Evolutionary conservation across 2,888 invertebrate genomes (phyloP).

Genomic region (Ctena decussata): DNA sequence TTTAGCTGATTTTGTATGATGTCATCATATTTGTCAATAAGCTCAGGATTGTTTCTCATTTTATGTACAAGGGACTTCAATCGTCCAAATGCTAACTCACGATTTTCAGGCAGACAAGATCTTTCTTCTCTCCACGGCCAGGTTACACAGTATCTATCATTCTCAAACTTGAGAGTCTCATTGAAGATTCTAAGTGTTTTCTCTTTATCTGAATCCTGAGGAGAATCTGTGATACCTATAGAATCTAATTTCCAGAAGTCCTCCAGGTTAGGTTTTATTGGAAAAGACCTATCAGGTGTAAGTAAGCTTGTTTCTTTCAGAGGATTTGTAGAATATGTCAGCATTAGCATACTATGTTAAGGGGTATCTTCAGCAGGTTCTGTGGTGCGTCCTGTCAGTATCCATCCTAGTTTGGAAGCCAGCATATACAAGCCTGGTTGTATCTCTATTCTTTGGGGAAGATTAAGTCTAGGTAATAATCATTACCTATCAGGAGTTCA

Average conservation of each 20-base stretch:
- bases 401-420: constrained; percentile 5
- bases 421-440: constrained; percentile 10
- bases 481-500: constrained; percentile 23
- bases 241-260: constrained; percentile 2
- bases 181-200: background rate
- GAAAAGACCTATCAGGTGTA: background rate
- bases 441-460: constrained; percentile 5
- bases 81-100: constrained; percentile 33
- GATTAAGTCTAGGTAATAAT: constrained; percentile 18
- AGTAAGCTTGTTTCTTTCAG: background rate
- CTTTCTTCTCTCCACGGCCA: constrained; percentile 44
- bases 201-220: constrained; percentile 6
- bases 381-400: constrained; percentile 2
- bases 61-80: constrained; percentile 21
- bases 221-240: background rate
- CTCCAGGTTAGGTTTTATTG: constrained; percentile 8
- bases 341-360: background rate
- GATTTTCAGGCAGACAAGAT: constrained; percentile 30
- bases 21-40: constrained; percentile 26
- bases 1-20: constrained; percentile 29
- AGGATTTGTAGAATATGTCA: background rate
- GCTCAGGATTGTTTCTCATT: constrained; percentile 21
- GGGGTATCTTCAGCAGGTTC: background rate
- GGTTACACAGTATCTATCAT: constrained; percentile 35
- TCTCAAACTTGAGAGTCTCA: constrained; percentile 12